These are phyloP conservation scores for Leptinotarsa rubiginosa DNA, from an alignment of 2,888 invertebrate species.

Conservation along the genomic window DNA sequence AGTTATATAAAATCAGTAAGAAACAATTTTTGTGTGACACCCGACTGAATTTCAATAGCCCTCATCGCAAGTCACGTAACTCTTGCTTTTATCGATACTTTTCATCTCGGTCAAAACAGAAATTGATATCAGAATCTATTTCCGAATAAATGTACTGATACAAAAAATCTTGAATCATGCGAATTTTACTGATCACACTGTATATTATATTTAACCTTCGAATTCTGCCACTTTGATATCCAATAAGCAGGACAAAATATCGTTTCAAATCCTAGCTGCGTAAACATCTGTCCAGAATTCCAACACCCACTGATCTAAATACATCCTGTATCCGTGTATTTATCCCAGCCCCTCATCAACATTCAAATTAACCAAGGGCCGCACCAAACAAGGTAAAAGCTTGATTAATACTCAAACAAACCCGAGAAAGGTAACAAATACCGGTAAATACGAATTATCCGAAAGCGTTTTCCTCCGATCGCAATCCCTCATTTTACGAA, in stretches of 20 bases:
- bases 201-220: no score
- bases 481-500: not conserved
- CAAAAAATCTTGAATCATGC: no score
- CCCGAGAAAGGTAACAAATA: constrained; percentile 1
- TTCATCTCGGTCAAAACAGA: no score
- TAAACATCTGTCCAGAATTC: not conserved
- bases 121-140: no score
- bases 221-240: no score
- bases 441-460: constrained; percentile 7
- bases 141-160: no score
- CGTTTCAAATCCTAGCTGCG: not conserved
- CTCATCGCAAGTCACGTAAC: no score
- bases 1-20: no score
- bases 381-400: constrained; percentile 9
- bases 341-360: constrained; percentile 25
- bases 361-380: constrained; percentile 28
- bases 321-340: constrained; percentile 5
- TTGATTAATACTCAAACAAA: constrained; percentile 18
- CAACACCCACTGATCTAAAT: not conserved
- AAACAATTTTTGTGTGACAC: no score
- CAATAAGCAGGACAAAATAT: not conserved
- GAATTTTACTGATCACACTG: no score
- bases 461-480: not conserved
- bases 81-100: no score
- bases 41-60: no score